phyloP scores from a whole-genome alignment of 2,797 vertebrate genomes.

The Notoglanidium macrostoma region DNA sequence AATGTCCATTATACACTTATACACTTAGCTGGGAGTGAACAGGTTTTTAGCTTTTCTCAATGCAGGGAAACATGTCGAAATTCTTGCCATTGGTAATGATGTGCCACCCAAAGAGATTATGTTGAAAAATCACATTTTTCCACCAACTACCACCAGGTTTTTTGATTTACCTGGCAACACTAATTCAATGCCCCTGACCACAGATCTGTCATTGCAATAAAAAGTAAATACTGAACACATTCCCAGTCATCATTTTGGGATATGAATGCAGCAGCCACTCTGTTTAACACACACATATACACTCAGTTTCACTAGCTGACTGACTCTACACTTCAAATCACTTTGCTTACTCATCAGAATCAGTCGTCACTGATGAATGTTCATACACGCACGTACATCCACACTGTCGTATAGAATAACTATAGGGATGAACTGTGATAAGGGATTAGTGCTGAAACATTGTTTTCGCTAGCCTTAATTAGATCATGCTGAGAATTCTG shows the following conservation, averaged over 20 bases:
- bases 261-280: neutral
- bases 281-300: constrained; percentile 4
- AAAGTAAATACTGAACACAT: neutral
- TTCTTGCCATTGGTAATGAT: neutral
- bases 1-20: neutral
- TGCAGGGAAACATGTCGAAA: neutral
- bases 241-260: neutral
- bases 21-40: neutral
- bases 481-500: constrained; percentile 2
- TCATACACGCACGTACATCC: neutral
- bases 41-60: neutral
- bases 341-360: constrained; percentile 1
- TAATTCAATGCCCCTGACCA: neutral
- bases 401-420: constrained; percentile 13
- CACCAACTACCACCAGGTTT: too few species aligned
- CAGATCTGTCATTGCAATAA: neutral
- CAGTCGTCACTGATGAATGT: neutral
- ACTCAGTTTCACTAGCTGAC: neutral
- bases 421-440: constrained; percentile 20
- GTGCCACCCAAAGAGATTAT: neutral
- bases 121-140: neutral
- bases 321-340: neutral
- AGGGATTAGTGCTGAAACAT: constrained; percentile 1
- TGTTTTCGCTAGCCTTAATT: neutral
- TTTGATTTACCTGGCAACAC: neutral